Base-by-base conservation (phyloP, 2,888 invertebrate species). In the Polietes domitor region DNA sequence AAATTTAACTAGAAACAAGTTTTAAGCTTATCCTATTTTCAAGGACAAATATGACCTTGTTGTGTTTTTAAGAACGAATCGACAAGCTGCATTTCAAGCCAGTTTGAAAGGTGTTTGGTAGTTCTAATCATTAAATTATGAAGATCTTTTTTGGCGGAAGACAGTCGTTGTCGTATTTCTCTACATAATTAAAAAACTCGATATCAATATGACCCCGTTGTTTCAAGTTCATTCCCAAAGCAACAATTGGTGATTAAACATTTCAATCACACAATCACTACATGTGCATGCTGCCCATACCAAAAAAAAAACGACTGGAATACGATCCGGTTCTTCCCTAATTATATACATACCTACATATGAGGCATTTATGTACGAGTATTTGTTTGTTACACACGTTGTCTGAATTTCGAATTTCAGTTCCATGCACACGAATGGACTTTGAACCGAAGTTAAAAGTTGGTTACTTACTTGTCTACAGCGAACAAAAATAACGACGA, bases 401-500 rank as follows among this genome's bases (percentile, higher is more conserved):
- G 28, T 7, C 12, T 3, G 7, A 7, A 2, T 1, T 37, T 28
- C n/a, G 28, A 15, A 28, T 26, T 58, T 26, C 24, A 15, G 15
- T 28, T 28, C 26, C 26, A 28, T 47, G 47, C n/a, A n/a, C 58
- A 26, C 53, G 53, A 21, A 5, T 61, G 61, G 61, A 61, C 61
- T 61, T 61, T 61, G 61, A n/a, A 61, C 61, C 32, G 1, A n/a
- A 32, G 2, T 32, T 61, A 61, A 28, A 61, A 61, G 24, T 28
- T 61, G 61, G n/a, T 61, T 61, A 61, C 61, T 61, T 61, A 61
- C 61, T 28, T 61, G 61, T n/a, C 9, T 32, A 32, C 32, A 26
- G 26, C n/a, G 15, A 58, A 58, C n/a, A n/a, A n/a, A n/a, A 55
- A 55, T 21, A 21, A 55, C 12, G 21, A 55, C 12, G 21, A 58